These are phyloP conservation scores for Dromaius novaehollandiae DNA, from an alignment of 2,113 vertebrate genomes.

Conservation along the genomic window DNA sequence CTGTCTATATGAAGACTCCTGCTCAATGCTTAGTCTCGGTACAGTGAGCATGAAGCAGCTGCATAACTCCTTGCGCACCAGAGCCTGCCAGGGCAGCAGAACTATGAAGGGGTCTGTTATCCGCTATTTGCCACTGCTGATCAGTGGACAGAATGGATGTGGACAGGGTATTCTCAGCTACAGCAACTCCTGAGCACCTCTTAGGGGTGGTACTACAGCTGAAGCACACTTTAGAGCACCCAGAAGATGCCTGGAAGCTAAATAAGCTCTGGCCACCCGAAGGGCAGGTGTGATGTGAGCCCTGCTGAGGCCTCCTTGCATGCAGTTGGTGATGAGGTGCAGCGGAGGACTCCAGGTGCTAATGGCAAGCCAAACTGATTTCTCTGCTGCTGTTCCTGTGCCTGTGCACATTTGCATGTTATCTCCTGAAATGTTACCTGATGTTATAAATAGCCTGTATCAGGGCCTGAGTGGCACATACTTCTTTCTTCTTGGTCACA, in stretches of 20 bases:
- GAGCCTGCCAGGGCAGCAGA: neutral
- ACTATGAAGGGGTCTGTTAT: neutral
- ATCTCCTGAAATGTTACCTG: neutral
- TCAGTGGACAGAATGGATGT: accelerated
- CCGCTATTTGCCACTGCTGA: neutral
- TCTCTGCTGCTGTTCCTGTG: neutral
- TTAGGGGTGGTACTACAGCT: neutral
- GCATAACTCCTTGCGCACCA: accelerated
- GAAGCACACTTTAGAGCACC: neutral
- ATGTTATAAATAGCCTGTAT: neutral
- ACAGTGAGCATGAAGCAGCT: neutral
- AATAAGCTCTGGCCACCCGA: neutral
- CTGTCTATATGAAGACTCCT: neutral
- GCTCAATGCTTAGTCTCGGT: neutral
- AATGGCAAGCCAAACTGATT: neutral
- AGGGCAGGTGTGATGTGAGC: neutral
- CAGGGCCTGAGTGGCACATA: neutral
- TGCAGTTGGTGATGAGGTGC: neutral
- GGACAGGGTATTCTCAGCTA: neutral
- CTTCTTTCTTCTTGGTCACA: neutral
- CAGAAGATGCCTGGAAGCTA: neutral
- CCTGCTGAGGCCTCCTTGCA: neutral
- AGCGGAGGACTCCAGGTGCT: neutral
- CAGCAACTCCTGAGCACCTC: neutral
- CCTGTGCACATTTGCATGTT: neutral